Percentiles rank a stretch among this genome's conserved stretches.
These are phyloP conservation scores for Dolichopus griseipennis DNA, from an alignment of 2,888 invertebrate genomes.

Conservation along the genomic window DNA sequence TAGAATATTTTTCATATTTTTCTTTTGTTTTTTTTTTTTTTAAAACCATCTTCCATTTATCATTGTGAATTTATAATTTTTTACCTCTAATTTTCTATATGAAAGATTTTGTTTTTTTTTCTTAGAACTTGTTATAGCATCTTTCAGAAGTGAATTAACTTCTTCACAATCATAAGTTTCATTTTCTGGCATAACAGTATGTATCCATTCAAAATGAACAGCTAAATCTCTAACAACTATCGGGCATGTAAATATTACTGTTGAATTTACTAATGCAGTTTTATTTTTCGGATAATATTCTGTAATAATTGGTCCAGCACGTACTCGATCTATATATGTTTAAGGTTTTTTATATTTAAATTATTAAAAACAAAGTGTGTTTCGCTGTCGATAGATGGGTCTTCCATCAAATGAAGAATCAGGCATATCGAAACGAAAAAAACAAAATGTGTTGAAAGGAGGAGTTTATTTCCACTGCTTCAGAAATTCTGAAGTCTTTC, in stretches of 20 bases:
- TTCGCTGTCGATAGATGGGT: no score
- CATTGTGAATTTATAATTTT: no score
- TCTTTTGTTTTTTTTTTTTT: no score
- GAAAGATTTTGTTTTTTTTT: not conserved
- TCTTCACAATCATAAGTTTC: not conserved
- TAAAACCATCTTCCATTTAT: no score
- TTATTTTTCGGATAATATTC: conserved; percentile 72
- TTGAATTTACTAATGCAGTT: conserved; percentile 65
- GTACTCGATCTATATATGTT: conserved; percentile 48
- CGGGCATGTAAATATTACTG: conserved; percentile 66
- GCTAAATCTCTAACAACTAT: conserved; percentile 74
- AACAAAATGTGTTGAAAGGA: no score
- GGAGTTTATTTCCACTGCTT: no score
- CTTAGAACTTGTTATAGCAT: not conserved
- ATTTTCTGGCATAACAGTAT: not conserved
- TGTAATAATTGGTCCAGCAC: conserved; percentile 75
- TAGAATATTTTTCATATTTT: no score
- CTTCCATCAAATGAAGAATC: no score
- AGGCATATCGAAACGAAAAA: no score
- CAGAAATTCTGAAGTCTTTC: no score
- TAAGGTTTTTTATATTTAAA: not conserved
- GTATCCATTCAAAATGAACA: conserved; percentile 71
- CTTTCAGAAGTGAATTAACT: not conserved
- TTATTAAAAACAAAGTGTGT: no score
- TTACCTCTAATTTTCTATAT: not conserved